phyloP scores from a whole-genome alignment of 2,113 vertebrate species.

The Tachysurus vachellii region DNA sequence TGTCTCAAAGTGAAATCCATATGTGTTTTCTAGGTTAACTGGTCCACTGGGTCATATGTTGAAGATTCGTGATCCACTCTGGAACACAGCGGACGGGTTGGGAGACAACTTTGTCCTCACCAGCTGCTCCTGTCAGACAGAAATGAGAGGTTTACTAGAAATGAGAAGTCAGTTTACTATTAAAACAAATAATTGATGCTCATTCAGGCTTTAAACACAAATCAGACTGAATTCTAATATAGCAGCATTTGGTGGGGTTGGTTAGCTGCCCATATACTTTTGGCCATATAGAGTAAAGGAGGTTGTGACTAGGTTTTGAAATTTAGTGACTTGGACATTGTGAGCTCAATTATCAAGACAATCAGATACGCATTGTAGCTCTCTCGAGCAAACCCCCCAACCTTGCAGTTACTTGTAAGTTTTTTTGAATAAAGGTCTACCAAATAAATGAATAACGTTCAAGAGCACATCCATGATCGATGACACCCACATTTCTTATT shows the following conservation, averaged over 20 bases:
- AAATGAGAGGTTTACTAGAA: neutral
- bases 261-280: no score
- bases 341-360: neutral
- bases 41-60: conserved; percentile 75
- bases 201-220: neutral
- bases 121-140: conserved; percentile 78
- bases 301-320: neutral
- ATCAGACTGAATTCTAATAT: neutral
- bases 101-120: conserved; percentile 84
- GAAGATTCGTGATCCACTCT: conserved; percentile 83
- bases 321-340: neutral
- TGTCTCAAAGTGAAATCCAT: conserved; percentile 1
- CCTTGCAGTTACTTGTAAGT: neutral
- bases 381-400: no score
- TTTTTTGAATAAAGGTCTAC: neutral
- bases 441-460: neutral
- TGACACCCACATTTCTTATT: neutral
- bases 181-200: neutral
- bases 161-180: neutral
- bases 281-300: no score
- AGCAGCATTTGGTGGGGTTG: no score
- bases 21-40: conserved; percentile 8
- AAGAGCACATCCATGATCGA: neutral
- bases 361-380: no score
- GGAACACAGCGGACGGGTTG: conserved; percentile 92